A percentile compares a stretch with the other conserved stretches of the same genome.
Conservation (phyloP, 2,797 vertebrate genomes). For the Naso thynnoides region DNA sequence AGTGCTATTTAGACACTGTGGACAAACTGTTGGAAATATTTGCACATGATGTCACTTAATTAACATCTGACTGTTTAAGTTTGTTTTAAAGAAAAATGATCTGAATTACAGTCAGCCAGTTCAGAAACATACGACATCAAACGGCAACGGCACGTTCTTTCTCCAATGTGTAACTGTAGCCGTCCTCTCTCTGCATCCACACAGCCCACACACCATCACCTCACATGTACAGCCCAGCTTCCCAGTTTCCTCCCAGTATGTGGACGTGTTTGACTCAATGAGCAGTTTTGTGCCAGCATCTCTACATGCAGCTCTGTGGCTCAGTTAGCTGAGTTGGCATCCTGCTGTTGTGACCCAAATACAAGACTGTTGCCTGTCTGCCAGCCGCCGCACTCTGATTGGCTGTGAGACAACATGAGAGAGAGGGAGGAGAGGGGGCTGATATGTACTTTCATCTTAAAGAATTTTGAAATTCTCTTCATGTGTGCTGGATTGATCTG, state of each 20-base stretch:
- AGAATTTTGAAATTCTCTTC: not conserved
- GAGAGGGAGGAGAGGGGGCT: slow-evolving; percentile 3
- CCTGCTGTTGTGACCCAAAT: slow-evolving; percentile 72
- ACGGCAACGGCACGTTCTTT: not conserved
- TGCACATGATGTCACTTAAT: too few species aligned
- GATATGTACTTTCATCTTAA: not conserved
- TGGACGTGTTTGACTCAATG: slow-evolving; percentile 14
- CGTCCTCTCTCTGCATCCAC: not conserved
- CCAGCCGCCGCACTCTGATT: slow-evolving; percentile 63
- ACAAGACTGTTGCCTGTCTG: slow-evolving; percentile 47
- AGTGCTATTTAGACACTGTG: too few species aligned
- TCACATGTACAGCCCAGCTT: not conserved
- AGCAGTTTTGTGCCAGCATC: slow-evolving; percentile 21
- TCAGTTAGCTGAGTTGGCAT: slow-evolving; percentile 60
- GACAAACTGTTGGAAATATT: too few species aligned
- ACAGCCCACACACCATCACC: too few species aligned
- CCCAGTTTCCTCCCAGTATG: slow-evolving; percentile 8
- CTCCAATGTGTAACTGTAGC: too few species aligned
- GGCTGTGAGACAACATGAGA: slow-evolving; percentile 60
- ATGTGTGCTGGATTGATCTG: not conserved
- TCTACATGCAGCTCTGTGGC: slow-evolving; percentile 37
- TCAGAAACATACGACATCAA: too few species aligned
- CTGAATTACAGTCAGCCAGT: too few species aligned
- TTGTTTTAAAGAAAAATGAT: too few species aligned
- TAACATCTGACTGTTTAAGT: too few species aligned